A percentile compares a stretch with the other conserved stretches of the same genome.
Conservation (phyloP, 64 coral and sea anemone species). For the Platygyra sinensis region DNA sequence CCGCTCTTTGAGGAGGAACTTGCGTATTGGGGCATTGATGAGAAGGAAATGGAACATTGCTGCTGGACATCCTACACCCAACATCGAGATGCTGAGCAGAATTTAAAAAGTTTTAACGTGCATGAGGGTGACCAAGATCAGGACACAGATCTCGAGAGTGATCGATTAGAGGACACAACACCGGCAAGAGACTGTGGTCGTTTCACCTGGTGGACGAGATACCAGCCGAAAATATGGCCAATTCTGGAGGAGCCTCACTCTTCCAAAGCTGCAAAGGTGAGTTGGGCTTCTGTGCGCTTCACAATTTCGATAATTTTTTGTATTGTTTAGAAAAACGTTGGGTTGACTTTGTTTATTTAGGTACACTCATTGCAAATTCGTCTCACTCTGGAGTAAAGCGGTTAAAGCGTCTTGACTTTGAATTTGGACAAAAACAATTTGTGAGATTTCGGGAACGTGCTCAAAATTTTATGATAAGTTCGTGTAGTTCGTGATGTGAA, state of each 20-base stretch:
- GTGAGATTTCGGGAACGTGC: background rate
- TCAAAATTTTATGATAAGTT: background rate
- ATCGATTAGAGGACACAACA: constrained; percentile 30
- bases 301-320: background rate
- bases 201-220: constrained; percentile 69
- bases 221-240: constrained; percentile 80
- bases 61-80: constrained; percentile 88
- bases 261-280: constrained; percentile 88
- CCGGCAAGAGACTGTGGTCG: constrained; percentile 34
- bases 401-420: background rate
- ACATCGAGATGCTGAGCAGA: constrained; percentile 85
- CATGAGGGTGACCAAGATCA: constrained; percentile 37
- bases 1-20: constrained; percentile 89
- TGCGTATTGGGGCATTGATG: constrained; percentile 89
- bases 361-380: background rate
- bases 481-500: background rate
- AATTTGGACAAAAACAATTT: no score
- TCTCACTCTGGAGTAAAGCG: background rate
- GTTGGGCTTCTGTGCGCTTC: background rate
- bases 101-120: constrained; percentile 89
- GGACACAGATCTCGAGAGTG: constrained; percentile 59
- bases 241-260: constrained; percentile 89
- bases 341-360: constrained; percentile 16
- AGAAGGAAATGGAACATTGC: constrained; percentile 91
- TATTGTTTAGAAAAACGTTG: background rate